Evolutionary conservation across 2,888 invertebrate species (phyloP), one percentile per base, ranked within the genome.

Genomic region (Aphodius granarius): DNA sequence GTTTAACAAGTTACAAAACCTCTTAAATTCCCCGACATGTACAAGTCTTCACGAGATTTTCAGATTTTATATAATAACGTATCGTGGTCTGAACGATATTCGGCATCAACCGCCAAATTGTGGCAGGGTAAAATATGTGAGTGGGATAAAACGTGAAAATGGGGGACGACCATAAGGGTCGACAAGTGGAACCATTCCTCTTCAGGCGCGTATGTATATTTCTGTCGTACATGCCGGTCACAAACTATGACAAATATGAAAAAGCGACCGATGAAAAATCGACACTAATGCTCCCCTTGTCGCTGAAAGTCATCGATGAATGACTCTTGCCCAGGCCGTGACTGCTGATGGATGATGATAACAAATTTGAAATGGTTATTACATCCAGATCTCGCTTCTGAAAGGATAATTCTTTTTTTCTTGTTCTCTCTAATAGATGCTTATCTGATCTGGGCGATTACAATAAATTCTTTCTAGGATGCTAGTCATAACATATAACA

Each of bases 171-270:
- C 76, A 71, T 74, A 77, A 75, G 74, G 75, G 76, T 73, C 43
- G 43, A 43, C 43, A 13, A 43, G 43, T 23, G 23, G 23, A 9
- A 4, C 23, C 23, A 23, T 43, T 43, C 43, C 43, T 43, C 4
- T 43, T 43, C 43, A 43, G 43, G 75, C 74, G 43, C 43, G 43
- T 43, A 43, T 43, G 43, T 43, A 43, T 43, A 43, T 43, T 43
- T 43, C 43, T 43, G 43, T 43, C 43, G 43, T 43, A 76, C 75
- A 80, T 80, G 80, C 83, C 66, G 81, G 81, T 82, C 83, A 83
- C 83, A 82, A 79, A 80, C 79, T 77, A 78, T 78, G 80, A 80
- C 83, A 81, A 82, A 83, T 83, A 83, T 83, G 82, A 81, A 82
- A 82, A 81, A 79, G 81, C 76, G 76, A 76, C 43, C 68, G 80